Conservation (phyloP, 2,888 invertebrate species). For the Ethmia dodecea region DNA sequence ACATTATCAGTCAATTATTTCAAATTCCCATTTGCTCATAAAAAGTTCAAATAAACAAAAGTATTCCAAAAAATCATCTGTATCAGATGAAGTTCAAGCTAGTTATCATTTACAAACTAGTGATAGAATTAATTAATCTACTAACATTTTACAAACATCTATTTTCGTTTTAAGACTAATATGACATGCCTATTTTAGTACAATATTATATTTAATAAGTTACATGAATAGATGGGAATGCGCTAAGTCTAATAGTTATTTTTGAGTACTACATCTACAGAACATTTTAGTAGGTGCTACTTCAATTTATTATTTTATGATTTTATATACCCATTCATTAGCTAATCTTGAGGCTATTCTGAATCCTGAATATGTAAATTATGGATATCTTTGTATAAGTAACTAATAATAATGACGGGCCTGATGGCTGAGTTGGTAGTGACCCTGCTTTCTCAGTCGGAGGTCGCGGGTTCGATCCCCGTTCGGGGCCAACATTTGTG, state of each 20-base stretch:
- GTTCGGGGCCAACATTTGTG: no score
- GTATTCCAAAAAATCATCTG: constrained; percentile 63
- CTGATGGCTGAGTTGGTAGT: no score
- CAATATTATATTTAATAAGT: constrained; percentile 67
- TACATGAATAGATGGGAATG: constrained; percentile 58
- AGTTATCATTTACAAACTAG: constrained; percentile 48
- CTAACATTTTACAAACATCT: constrained; percentile 57
- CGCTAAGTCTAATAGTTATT: constrained; percentile 43
- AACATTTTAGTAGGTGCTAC: neutral
- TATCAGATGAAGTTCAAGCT: constrained; percentile 74
- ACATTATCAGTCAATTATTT: no score
- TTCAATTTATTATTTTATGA: no score
- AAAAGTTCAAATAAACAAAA: constrained; percentile 56
- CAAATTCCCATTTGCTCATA: constrained; percentile 52
- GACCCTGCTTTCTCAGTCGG: no score
- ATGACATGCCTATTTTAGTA: constrained; percentile 76
- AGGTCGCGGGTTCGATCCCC: no score
- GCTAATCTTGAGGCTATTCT: no score
- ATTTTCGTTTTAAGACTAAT: constrained; percentile 54
- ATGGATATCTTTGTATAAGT: no score
- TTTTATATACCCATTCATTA: no score
- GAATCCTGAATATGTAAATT: no score
- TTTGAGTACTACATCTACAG: no score
- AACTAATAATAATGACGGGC: no score
- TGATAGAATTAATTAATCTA: constrained; percentile 53